phyloP scores from a whole-genome alignment of 2,113 vertebrate species.

The Ondatra zibethicus region DNA sequence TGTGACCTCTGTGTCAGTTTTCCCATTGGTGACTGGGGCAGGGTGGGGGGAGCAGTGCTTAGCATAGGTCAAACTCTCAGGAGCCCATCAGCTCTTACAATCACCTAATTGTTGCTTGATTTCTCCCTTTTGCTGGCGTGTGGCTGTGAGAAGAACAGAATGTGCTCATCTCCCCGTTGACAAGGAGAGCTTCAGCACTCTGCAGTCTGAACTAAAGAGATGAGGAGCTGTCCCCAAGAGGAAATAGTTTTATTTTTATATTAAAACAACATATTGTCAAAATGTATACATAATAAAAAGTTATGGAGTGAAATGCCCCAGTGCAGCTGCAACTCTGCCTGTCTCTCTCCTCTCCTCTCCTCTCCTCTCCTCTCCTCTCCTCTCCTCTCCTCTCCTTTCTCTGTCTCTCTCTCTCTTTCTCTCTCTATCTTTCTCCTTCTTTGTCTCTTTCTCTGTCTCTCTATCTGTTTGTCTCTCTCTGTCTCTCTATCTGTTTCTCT shows the following conservation, averaged over 20 bases:
- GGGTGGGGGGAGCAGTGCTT: not conserved
- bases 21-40: not conserved
- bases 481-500: too few relatives aligned
- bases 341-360: not conserved
- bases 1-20: not conserved
- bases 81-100: not conserved
- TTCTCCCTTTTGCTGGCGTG: not conserved
- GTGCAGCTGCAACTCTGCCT: not conserved
- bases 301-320: not conserved
- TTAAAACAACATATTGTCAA: not conserved
- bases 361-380: not conserved
- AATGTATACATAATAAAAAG: not conserved
- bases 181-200: not conserved
- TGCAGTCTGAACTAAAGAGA: not conserved
- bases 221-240: not conserved
- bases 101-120: not conserved
- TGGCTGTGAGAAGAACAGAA: not conserved
- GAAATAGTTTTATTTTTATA: conserved; percentile 1
- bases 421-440: too few relatives aligned
- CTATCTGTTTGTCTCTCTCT: too few relatives aligned
- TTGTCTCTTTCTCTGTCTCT: too few relatives aligned
- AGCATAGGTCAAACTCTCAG: not conserved
- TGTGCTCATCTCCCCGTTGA: not conserved
- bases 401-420: not conserved
- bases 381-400: not conserved